Evolutionary conservation across 2,888 invertebrate species (phyloP).

Genomic region (Mythimna vitellina): DNA sequence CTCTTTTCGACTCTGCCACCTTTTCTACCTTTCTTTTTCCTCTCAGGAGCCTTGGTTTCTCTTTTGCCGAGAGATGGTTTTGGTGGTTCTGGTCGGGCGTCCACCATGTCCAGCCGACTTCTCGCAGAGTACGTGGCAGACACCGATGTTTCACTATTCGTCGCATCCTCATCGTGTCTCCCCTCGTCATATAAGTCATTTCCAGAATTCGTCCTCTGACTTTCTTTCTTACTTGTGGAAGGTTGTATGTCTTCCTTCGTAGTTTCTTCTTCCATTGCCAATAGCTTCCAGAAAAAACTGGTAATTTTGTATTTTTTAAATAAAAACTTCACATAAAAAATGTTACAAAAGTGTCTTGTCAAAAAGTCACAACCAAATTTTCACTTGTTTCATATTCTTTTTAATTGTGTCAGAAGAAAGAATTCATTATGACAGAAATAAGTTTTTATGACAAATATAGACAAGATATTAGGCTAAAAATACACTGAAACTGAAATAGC

Average conservation of each 20-base stretch:
- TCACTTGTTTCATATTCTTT: conserved; percentile 60
- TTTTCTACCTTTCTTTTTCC: conserved; percentile 57
- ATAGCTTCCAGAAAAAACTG: conserved; percentile 71
- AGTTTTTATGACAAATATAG: conserved; percentile 26
- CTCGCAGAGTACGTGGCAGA: conserved; percentile 66
- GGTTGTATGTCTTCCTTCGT: conserved; percentile 67
- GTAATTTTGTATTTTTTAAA: conserved; percentile 73
- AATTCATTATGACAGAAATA: conserved; percentile 9
- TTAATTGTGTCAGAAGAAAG: conserved; percentile 24
- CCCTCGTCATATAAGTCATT: conserved; percentile 57
- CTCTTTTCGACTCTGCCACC: conserved; percentile 72
- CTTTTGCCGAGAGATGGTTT: conserved; percentile 57
- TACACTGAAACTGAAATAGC: background rate
- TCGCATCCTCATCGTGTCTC: conserved; percentile 56
- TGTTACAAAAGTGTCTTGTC: conserved; percentile 33
- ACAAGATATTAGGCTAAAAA: background rate
- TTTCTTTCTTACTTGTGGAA: conserved; percentile 73
- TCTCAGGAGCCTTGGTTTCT: conserved; percentile 55
- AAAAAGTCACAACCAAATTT: conserved; percentile 47
- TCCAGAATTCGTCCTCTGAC: conserved; percentile 57
- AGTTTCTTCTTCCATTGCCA: conserved; percentile 75
- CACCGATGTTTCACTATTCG: conserved; percentile 65
- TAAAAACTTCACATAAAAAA: conserved; percentile 53
- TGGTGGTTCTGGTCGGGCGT: conserved; percentile 53
- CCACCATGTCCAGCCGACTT: conserved; percentile 66